A percentile compares a stretch with the other conserved stretches of the same genome.
These are phyloP conservation scores for Edolisoma coerulescens DNA, from an alignment of 2,113 vertebrate genomes.

Conservation along the genomic window DNA sequence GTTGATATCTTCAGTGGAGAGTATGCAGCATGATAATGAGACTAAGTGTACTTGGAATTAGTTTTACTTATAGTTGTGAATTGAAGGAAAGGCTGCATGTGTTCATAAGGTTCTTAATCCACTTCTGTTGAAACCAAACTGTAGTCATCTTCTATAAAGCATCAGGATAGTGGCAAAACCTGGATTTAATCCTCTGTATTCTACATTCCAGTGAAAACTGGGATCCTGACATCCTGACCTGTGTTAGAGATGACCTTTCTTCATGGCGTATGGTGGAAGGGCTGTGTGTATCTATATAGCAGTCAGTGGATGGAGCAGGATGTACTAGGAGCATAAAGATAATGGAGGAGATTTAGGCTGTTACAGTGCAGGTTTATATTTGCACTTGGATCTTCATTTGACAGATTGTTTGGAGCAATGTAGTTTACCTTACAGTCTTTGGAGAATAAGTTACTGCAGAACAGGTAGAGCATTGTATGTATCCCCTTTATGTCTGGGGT, in stretches of 20 bases:
- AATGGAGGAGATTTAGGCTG: neutral
- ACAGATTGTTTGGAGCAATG: neutral
- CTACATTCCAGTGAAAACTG: neutral
- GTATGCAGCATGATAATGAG: neutral
- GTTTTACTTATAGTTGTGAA: neutral
- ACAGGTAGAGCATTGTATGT: neutral
- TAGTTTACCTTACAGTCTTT: neutral
- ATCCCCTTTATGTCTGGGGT: fast-evolving
- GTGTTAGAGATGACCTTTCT: neutral
- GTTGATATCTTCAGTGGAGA: neutral
- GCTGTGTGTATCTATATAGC: neutral
- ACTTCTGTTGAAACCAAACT: fast-evolving
- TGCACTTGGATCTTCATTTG: neutral
- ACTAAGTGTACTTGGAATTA: neutral
- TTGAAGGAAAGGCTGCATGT: neutral
- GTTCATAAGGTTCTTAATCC: neutral
- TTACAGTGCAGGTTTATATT: neutral
- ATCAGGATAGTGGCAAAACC: neutral
- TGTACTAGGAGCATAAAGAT: neutral
- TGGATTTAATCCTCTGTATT: neutral
- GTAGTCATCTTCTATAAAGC: neutral
- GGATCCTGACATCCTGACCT: neutral
- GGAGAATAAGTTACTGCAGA: neutral
- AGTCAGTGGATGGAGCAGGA: neutral
- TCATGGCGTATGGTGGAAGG: neutral